Evolutionary conservation across 2,113 vertebrate species (phyloP), one percentile per base, ranked within the genome.

Genomic region (Dinomys branickii): DNA sequence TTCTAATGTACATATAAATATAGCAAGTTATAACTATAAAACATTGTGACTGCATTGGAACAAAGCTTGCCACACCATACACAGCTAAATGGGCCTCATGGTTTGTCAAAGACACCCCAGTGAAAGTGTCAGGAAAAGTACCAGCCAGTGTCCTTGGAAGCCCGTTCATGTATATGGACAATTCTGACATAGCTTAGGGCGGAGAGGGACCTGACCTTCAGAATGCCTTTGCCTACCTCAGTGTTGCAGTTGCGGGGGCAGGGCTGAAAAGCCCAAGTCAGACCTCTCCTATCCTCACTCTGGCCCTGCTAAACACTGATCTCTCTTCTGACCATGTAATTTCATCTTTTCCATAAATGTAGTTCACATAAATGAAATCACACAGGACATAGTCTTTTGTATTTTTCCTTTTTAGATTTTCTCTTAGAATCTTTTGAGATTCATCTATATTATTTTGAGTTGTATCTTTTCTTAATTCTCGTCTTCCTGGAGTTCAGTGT

Each of bases 261-360:
- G 47, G 22, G 13, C 4, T 69, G 47, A 44, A 63, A 59, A 56
- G 17, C 5, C 82, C 41, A 35, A 9, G 59, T 67, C 0, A 5
- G 38, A 58, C 28, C 30, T n/a, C 73, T 96, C 5, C 86, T 19
- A n/a, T 24, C n/a, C 10, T 52, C 1, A 8, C 19, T 20, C 28
- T 61, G 35, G 56, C 24, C 17, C 52, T 94, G 19, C 54, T 63
- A 65, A 56, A 10, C 30, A 50, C 47, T 87, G 50, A 2, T 73
- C 56, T 91, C 22, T 44, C 89, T 95, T 94, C 85, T 95, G 26
- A 84, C 17, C 50, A 87, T 81, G 19, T 61, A 54, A 47, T 69
- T 88, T 54, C 77, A 7, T 80, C 38, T 75, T 95, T 96, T 75
- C 65, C 78, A 38, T 85, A 94, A 94, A 50, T 82, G 30, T 35